phyloP scores from a whole-genome alignment of 1,140 invertebrate genomes.

The Hetaerina americana region DNA sequence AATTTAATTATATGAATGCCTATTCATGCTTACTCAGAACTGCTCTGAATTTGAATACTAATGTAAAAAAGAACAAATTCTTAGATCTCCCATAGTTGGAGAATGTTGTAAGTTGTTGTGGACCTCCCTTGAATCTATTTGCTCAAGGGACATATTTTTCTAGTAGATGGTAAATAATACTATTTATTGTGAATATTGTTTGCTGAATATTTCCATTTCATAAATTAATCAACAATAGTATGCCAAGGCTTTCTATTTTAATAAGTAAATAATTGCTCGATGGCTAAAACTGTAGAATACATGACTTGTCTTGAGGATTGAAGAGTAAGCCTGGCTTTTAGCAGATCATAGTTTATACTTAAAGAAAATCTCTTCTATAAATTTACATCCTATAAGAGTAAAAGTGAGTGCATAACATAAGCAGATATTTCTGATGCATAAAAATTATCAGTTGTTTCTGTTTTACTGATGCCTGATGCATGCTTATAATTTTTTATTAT shows the following conservation, averaged over 20 bases:
- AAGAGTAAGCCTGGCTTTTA: neutral
- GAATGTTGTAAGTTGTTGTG: neutral
- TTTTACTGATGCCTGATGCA: neutral
- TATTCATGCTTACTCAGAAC: neutral
- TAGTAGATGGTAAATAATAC: neutral
- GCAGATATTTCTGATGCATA: neutral
- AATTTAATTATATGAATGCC: neutral
- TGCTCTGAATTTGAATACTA: neutral
- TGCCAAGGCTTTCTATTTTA: neutral
- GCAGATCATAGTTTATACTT: neutral
- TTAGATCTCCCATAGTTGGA: neutral
- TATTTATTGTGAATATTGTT: neutral
- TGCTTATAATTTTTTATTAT: neutral
- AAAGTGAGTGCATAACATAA: neutral
- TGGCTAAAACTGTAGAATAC: neutral
- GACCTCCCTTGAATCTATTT: neutral
- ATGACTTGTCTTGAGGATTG: neutral
- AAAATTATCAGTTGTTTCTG: neutral
- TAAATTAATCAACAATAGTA: neutral
- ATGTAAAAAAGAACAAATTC: neutral
- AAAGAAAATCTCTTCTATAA: neutral
- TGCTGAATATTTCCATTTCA: neutral
- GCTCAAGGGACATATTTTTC: neutral
- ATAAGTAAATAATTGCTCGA: neutral
- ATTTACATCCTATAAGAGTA: neutral